These are phyloP conservation scores for Tetheella fluctuosa DNA, from an alignment of 2,888 invertebrate species.

Conservation along the genomic window DNA sequence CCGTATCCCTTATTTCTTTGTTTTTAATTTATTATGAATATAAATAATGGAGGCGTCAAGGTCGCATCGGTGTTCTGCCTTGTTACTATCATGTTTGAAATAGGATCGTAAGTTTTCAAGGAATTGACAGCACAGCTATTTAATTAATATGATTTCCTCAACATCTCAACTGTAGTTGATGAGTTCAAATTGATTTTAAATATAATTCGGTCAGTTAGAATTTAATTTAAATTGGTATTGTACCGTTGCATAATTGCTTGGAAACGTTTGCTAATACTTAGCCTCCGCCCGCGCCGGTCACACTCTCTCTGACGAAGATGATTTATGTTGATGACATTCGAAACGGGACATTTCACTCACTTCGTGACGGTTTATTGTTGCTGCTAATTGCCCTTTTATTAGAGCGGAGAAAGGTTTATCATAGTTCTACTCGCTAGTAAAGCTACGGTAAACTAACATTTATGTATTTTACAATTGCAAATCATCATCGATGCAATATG, in stretches of 20 bases:
- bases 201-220: constrained; percentile 1
- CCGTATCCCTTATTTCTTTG: constrained; percentile 28
- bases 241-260: constrained; percentile 31
- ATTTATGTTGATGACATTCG: constrained; percentile 10
- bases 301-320: constrained; percentile 12
- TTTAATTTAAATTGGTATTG: constrained; percentile 17
- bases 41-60: constrained; percentile 22
- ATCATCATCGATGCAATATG: too few relatives aligned
- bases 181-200: constrained; percentile 5
- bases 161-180: neutral
- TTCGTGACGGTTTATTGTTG: constrained; percentile 10
- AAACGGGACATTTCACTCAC: constrained; percentile 8
- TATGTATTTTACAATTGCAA: too few relatives aligned
- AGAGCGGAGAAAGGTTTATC: neutral
- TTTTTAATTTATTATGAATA: constrained; percentile 19
- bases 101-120: too few relatives aligned
- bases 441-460: neutral
- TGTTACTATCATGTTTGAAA: too few relatives aligned
- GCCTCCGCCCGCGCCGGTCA: neutral
- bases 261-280: neutral
- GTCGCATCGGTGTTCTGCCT: constrained; percentile 11
- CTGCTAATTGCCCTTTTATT: constrained; percentile 7
- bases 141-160: neutral
- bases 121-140: neutral
- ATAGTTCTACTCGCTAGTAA: neutral